A percentile compares a stretch with the other conserved stretches of the same genome.
Evolutionary conservation across 2,888 invertebrate genomes (phyloP).

Genomic region (Drosophila tanythrix): DNA sequence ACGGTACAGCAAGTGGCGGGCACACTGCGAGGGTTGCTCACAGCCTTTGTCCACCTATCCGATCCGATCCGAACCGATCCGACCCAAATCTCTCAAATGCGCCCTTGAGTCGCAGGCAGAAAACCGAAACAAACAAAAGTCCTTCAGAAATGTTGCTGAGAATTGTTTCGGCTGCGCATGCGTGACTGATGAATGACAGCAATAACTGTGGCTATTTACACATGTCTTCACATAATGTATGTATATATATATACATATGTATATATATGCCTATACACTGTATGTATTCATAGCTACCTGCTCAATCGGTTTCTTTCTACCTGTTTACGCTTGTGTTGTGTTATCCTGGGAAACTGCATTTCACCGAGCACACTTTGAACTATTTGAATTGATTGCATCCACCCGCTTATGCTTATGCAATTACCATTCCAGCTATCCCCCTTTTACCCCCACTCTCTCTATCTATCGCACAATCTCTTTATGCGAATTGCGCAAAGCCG

Average conservation of each 20-base stretch:
- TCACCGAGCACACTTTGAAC: background rate
- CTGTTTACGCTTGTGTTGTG: background rate
- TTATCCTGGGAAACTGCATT: constrained; percentile 5
- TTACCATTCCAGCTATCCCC: background rate
- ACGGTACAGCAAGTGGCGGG: constrained; percentile 32
- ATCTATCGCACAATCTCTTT: background rate
- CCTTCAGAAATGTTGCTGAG: constrained; percentile 16
- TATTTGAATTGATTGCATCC: background rate
- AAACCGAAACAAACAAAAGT: background rate
- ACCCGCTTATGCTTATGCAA: constrained; percentile 41
- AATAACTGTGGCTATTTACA: background rate
- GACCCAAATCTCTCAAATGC: constrained; percentile 31
- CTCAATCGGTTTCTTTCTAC: background rate
- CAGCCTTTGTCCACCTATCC: background rate
- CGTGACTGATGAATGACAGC: constrained; percentile 2
- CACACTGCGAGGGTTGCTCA: constrained; percentile 9
- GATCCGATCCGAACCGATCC: no score
- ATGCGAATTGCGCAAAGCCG: constrained; percentile 20
- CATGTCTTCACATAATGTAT: background rate
- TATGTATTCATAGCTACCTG: background rate
- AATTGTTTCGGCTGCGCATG: constrained; percentile 9
- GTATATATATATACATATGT: fast-evolving
- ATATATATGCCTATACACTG: background rate
- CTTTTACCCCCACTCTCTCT: background rate
- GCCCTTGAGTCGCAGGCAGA: constrained; percentile 31